Evolutionary conservation across 2,113 vertebrate genomes (phyloP), one percentile per base, ranked within the genome.

Genomic region (Heteronetta atricapilla): DNA sequence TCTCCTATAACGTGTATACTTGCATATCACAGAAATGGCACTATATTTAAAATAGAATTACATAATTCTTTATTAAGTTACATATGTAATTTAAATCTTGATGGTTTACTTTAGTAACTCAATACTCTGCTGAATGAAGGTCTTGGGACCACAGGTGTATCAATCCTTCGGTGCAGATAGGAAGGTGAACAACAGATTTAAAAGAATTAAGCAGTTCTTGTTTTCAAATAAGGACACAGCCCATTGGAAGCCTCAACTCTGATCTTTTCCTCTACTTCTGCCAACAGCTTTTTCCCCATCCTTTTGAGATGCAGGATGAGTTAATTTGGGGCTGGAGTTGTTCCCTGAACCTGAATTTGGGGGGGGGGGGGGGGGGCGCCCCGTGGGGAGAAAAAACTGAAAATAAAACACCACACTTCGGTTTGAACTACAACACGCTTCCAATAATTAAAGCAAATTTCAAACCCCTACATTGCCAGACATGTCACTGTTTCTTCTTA

Each of bases 251-350:
- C 52, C 14, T 8, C 8, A 38, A 19, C 80, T 84, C 56, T 60
- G 46, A 84, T 74, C 42, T 82, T 33, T 83, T 50, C 19, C 63
- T 70, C 26, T 5, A 44, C 28, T 77, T 68, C 20, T 83, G 72
- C 69, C 80, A 94, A 81, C 5, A 52, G 73, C 76, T 31, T 86
- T 83, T 64, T 3, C 25, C 17, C 31, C 11, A 21, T 56, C 46
- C 55, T 95, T 90, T 34, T 86, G 80, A 94, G 68, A 46, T 0
- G 0, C 10, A 31, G 38, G 34, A 21, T 60, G 73, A 89, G 77
- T 81, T 90, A 90, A 86, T 89, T 94, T 86, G 15, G 77, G 60
- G 36, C 80, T 94, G 86, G 73, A 94, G 81, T 11, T 67, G 38
- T 72, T 90, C 83, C 90, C 94, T 90, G 52, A 88, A 68, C 77